These are phyloP conservation scores for Pyrocephalus nanus DNA, from an alignment of 2,797 vertebrate species.

Conservation along the genomic window DNA sequence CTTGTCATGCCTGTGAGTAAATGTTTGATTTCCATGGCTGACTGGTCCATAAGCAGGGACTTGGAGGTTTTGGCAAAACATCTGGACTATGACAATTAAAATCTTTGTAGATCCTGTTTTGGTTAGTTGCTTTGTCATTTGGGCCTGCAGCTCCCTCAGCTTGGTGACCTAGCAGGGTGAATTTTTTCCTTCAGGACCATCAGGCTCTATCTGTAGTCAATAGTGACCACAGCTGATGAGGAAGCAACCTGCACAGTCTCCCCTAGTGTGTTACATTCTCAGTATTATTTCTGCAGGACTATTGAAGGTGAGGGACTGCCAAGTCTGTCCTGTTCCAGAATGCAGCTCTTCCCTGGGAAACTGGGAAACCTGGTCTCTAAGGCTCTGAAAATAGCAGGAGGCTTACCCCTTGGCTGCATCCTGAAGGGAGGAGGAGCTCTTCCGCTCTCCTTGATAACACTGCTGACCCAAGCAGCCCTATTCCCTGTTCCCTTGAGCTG, in stretches of 20 bases:
- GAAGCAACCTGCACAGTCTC: accelerated
- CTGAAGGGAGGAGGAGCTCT: background rate
- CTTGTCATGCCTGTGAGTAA: background rate
- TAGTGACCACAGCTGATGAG: accelerated
- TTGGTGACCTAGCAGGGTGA: background rate
- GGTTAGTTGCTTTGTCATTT: background rate
- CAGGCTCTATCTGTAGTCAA: background rate
- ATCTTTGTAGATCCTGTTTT: background rate
- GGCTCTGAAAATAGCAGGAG: background rate
- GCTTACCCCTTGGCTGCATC: background rate
- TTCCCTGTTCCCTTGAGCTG: background rate
- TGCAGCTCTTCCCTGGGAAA: background rate
- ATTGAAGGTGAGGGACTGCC: accelerated
- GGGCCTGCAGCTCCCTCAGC: background rate
- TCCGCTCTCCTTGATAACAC: background rate
- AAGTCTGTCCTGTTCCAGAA: background rate
- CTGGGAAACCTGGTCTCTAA: background rate
- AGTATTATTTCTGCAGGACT: background rate
- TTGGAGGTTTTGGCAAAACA: background rate
- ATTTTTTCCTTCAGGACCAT: background rate
- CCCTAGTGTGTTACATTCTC: background rate
- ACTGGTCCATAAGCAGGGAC: background rate
- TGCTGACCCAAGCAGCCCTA: background rate
- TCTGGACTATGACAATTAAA: background rate
- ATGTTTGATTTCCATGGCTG: accelerated